A percentile compares a stretch with the other conserved stretches of the same genome.
Evolutionary conservation across 2,888 invertebrate species (phyloP).

Genomic region (Heteropelma amictum): DNA sequence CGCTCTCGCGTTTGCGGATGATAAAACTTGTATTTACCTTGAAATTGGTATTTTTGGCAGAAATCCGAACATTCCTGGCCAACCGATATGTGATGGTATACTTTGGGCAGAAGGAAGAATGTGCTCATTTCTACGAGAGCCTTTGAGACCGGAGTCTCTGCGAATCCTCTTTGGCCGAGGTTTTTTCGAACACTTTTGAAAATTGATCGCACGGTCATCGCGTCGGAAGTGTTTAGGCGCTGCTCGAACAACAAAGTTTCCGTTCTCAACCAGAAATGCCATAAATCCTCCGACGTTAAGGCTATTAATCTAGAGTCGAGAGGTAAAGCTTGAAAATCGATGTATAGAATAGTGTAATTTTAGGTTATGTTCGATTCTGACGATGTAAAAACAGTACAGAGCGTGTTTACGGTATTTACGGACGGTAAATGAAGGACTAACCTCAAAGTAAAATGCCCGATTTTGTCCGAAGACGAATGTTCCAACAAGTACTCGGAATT

Average conservation of each 20-base stretch:
- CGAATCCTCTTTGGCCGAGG: slow-evolving; percentile 54
- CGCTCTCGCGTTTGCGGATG: not conserved
- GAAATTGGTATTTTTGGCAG: slow-evolving; percentile 63
- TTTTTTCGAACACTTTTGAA: slow-evolving; percentile 66
- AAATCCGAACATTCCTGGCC: slow-evolving; percentile 55
- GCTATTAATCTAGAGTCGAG: slow-evolving; percentile 68
- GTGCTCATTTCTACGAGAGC: slow-evolving; percentile 61
- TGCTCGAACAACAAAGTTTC: slow-evolving; percentile 69
- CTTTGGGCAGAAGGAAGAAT: slow-evolving; percentile 59
- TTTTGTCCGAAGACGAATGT: slow-evolving; percentile 81
- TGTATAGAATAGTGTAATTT: too few species aligned
- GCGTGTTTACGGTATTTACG: not conserved
- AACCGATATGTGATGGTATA: slow-evolving; percentile 71
- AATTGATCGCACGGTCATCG: slow-evolving; percentile 69
- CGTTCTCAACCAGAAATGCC: slow-evolving; percentile 66
- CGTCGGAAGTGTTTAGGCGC: slow-evolving; percentile 65
- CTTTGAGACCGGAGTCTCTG: slow-evolving; percentile 54
- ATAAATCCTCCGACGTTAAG: slow-evolving; percentile 66
- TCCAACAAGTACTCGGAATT: slow-evolving; percentile 81
- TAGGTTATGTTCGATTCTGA: too few species aligned
- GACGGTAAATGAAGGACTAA: slow-evolving; percentile 64
- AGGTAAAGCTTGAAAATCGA: slow-evolving; percentile 1
- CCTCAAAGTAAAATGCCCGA: slow-evolving; percentile 81
- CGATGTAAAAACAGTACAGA: not conserved
- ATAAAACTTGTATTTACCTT: slow-evolving; percentile 64